phyloP scores from a whole-genome alignment of 2,888 invertebrate species.

The Myathropa florea region DNA sequence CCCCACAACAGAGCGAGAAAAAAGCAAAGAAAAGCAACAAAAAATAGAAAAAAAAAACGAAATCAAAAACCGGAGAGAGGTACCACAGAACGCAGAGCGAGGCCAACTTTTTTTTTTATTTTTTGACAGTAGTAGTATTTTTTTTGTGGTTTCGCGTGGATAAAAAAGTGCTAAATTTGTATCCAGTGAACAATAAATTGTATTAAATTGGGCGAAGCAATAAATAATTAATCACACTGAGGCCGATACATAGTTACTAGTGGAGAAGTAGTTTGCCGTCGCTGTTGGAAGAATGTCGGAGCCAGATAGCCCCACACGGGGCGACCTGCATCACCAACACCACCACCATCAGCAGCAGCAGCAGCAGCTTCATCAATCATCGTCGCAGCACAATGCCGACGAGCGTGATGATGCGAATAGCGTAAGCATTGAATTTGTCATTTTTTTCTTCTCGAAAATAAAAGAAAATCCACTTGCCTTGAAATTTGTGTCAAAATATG shows the following conservation, averaged over 20 bases:
- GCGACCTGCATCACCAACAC: constrained; percentile 57
- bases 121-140: constrained; percentile 67
- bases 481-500: not conserved
- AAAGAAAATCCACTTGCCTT: not conserved
- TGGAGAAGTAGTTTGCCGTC: constrained; percentile 21
- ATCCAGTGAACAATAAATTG: constrained; percentile 29
- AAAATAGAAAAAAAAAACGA: not conserved
- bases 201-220: constrained; percentile 20
- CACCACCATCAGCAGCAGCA: constrained; percentile 46
- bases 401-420: constrained; percentile 67
- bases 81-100: constrained; percentile 58
- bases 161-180: constrained; percentile 41
- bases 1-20: constrained; percentile 9
- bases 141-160: constrained; percentile 65
- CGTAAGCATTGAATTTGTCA: constrained; percentile 52
- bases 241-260: not conserved
- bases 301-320: constrained; percentile 68
- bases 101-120: constrained; percentile 66
- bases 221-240: constrained; percentile 18
- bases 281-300: constrained; percentile 62
- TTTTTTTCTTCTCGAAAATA: not conserved
- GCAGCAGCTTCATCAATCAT: constrained; percentile 65
- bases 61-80: constrained; percentile 50
- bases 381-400: constrained; percentile 27
- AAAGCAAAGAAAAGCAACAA: not conserved